Conservation (phyloP, 2,888 invertebrate genomes). For the Papilio protenor region DNA sequence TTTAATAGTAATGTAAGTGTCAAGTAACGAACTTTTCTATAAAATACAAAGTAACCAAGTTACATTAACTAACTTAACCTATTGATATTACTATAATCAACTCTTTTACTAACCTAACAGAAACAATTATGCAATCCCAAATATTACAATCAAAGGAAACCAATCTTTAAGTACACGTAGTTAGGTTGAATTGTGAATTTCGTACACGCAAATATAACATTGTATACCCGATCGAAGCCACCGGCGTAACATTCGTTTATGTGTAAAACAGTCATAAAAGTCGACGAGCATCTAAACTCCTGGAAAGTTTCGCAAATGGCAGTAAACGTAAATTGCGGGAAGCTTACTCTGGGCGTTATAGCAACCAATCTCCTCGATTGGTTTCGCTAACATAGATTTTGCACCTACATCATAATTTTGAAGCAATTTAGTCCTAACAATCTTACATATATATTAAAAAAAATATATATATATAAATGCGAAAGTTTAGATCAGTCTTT, state of each 20-base stretch:
- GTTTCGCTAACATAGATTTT: conserved; percentile 13
- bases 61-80: conserved; percentile 62
- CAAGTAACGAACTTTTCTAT: neutral
- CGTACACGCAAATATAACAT: conserved; percentile 47
- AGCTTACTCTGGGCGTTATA: conserved; percentile 59
- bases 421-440: neutral
- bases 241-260: conserved; percentile 56
- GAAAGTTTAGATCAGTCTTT: too few relatives aligned
- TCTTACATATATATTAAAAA: too few relatives aligned
- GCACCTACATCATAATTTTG: neutral
- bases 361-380: conserved; percentile 50
- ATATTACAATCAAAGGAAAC: neutral
- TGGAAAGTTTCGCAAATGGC: conserved; percentile 48
- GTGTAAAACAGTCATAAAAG: conserved; percentile 73
- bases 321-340: conserved; percentile 57
- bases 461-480: too few relatives aligned
- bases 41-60: conserved; percentile 44
- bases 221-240: conserved; percentile 51
- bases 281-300: conserved; percentile 67
- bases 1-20: neutral
- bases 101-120: conserved; percentile 52
- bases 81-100: conserved; percentile 69
- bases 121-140: conserved; percentile 28
- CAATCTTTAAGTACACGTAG: neutral
- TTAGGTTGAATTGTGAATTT: neutral